Base-by-base conservation (phyloP, 1,140 invertebrate genomes). In the Zaprionus nigranus region DNA sequence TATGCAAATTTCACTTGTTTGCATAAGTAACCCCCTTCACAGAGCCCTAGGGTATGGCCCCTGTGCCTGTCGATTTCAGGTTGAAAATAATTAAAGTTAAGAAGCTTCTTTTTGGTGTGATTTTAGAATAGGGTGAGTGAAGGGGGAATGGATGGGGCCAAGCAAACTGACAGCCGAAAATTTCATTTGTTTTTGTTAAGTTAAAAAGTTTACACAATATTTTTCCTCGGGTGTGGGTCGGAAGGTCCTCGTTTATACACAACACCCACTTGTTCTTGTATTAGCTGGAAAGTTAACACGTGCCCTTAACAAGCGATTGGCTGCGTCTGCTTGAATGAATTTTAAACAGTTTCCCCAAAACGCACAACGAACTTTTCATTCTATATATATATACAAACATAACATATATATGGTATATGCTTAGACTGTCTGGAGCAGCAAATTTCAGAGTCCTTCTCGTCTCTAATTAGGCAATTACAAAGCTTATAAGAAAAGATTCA, bases 381-480 rank as follows among this genome's bases (percentile, higher is more conserved):
- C 22, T 40, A 40, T 15, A 11, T 49, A 49, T 49, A 49, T 49
- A 51, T 51, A 51, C 20, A 51, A 51, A 51, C 26, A 36, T 26
- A 53, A 51, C 12, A 51, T 4, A 51, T 46, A 36, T 62, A 74
- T 60, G 53, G 60, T 57, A 74, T 54, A 60, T 60, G 51, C 49
- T 40, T 38, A 7, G 12, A 57, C 38, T 62, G 40, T 69, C 72
- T 51, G 17, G 13, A 67, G 36, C 49, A 59, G 30, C 9, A 34
- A 34, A 34, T 34, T 34, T 34, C 2, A 34, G 40, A n/a, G 38
- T n/a, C 9, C 9, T 15, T 11, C 13, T 49, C 26, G 5, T 30
- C 40, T 79, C 75, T 66, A 87, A 87, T 87, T 86, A 79, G 76
- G 49, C 57, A 76, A 67, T 72, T 73, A 71, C 53, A 46, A 73